These are phyloP conservation scores for Chionis minor DNA, from an alignment of 2,113 vertebrate species.

Conservation along the genomic window DNA sequence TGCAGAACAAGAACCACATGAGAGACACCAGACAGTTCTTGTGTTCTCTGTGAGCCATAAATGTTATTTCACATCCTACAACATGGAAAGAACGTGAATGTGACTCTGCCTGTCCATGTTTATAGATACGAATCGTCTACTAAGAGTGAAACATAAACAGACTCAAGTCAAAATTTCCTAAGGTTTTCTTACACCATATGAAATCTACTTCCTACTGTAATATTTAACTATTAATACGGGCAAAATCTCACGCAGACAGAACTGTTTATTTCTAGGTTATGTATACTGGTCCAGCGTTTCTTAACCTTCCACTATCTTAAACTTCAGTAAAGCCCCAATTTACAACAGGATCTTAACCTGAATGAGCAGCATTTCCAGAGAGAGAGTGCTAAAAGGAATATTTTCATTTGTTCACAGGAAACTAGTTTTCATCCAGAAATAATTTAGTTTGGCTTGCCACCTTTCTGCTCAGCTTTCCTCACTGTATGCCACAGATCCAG, in stretches of 20 bases:
- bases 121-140: background rate
- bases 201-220: background rate
- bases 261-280: background rate
- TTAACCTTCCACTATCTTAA: background rate
- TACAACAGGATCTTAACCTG: background rate
- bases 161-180: background rate
- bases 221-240: background rate
- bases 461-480: background rate
- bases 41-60: background rate
- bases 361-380: background rate
- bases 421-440: background rate
- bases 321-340: background rate
- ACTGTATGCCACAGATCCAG: background rate
- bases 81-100: background rate
- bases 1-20: background rate
- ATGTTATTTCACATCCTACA: background rate
- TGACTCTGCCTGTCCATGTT: background rate
- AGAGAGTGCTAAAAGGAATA: background rate
- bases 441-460: background rate
- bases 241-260: background rate
- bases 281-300: background rate
- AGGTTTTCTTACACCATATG: background rate
- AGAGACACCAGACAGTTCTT: background rate
- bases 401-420: constrained; percentile 6
- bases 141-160: background rate